These are phyloP conservation scores for Volucella bombylans DNA, from an alignment of 2,888 invertebrate species.

Conservation along the genomic window DNA sequence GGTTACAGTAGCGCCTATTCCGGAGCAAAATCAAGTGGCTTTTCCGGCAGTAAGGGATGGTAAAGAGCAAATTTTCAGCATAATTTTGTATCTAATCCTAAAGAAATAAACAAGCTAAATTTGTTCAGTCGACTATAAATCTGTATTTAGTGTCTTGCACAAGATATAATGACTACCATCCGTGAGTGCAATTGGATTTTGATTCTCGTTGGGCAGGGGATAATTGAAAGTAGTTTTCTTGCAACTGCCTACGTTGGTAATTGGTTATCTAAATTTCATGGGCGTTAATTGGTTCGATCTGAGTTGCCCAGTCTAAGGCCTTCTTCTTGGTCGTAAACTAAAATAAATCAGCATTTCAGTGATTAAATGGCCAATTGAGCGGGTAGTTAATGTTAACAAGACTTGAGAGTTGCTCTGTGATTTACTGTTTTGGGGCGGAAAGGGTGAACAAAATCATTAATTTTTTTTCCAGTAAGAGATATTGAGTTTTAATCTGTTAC, in stretches of 20 bases:
- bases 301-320: constrained; percentile 3
- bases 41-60: constrained; percentile 61
- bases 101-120: constrained; percentile 18
- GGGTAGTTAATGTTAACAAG: background rate
- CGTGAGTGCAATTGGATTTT: constrained; percentile 19
- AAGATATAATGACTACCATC: constrained; percentile 12
- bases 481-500: no score
- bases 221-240: constrained; percentile 16
- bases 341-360: constrained; percentile 4
- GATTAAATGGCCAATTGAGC: constrained; percentile 1
- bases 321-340: background rate
- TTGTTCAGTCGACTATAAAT: constrained; percentile 23
- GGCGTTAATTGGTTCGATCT: constrained; percentile 27
- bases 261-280: constrained; percentile 13
- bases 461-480: no score
- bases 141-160: constrained; percentile 30
- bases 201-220: background rate
- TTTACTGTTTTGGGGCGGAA: no score
- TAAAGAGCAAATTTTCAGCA: background rate
- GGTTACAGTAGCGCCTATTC: constrained; percentile 59
- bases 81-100: background rate
- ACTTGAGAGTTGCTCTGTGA: background rate
- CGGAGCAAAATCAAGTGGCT: constrained; percentile 64
- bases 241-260: constrained; percentile 22
- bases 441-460: no score